Percentiles rank a stretch among this genome's conserved stretches.
Conservation (phyloP, 2,888 invertebrate genomes). For the Thymelicus lineola region DNA sequence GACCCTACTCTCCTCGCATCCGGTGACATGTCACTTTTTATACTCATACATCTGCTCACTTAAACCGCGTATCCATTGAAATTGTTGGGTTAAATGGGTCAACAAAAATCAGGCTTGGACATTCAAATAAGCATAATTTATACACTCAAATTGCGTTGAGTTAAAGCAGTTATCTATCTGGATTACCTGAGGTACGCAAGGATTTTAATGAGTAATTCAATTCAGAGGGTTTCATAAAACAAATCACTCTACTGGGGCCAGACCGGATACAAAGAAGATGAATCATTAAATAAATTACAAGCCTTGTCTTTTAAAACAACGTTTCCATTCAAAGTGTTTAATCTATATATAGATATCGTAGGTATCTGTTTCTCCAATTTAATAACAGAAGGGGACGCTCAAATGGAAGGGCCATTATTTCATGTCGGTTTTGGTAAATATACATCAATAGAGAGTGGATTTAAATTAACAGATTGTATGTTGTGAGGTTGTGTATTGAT, state of each 20-base stretch:
- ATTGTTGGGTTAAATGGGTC: slow-evolving; percentile 15
- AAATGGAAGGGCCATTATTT: background rate
- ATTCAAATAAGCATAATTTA: slow-evolving; percentile 14
- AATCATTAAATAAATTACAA: slow-evolving; percentile 60
- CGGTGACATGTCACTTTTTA: slow-evolving; percentile 48
- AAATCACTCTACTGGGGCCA: slow-evolving; percentile 49
- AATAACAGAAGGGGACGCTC: slow-evolving; percentile 5
- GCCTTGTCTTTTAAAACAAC: slow-evolving; percentile 51
- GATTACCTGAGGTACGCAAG: slow-evolving; percentile 14
- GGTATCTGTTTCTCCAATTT: slow-evolving; percentile 24
- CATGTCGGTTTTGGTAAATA: background rate
- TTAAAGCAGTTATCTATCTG: slow-evolving; percentile 16
- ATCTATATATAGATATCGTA: slow-evolving; percentile 6
- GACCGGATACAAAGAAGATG: slow-evolving; percentile 49
- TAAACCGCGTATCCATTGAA: slow-evolving; percentile 17
- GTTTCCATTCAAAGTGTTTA: slow-evolving; percentile 33
- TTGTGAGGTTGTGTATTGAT: background rate
- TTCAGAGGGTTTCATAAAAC: slow-evolving; percentile 47
- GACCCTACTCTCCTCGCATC: slow-evolving; percentile 68
- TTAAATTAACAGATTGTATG: background rate
- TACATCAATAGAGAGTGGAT: background rate
- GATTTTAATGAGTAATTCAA: slow-evolving; percentile 42
- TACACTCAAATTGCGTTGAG: slow-evolving; percentile 11
- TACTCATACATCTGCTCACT: slow-evolving; percentile 22
- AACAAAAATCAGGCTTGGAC: slow-evolving; percentile 8